Evolutionary conservation across 2,797 vertebrate species (phyloP), one percentile per base, ranked within the genome.

Genomic region (Alcedo atthis): DNA sequence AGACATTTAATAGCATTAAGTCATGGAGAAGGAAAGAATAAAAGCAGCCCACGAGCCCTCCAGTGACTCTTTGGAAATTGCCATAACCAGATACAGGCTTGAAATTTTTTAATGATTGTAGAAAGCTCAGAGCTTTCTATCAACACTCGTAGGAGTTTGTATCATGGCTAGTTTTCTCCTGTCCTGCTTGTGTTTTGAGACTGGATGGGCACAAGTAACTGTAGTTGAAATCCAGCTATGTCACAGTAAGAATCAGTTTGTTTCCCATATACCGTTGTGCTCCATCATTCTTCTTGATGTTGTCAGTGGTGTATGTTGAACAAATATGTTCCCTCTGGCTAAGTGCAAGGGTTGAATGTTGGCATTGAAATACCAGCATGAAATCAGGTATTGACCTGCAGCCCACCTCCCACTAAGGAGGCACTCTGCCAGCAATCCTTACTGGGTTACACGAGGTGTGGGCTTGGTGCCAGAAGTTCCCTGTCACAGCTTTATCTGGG

Each of bases 301-400:
- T 66, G 32, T 42, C 1, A 1, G 24, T 59, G n/a, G 30, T 49
- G 28, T n/a, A 43, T 30, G 43, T 35, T 48, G 22, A 92, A 85
- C 18, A 69, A 77, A 61, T 54, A 40, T 0, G 0, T 67, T 42
- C 73, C 81, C 54, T 46, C 68, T 93, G 76, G 83, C 89, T 92
- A 14, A 17, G 1, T 48, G 62, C 58, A 66, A 58, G 24, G 73
- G 24, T 46, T 86, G 53, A 80, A 4, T 28, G n/a, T 18, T 95
- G 81, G 89, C 90, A 70, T 0, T 68, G 46, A 42, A 59, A 62
- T 85, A 68, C 49, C 58, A 90, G 90, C 71, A 74, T 93, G 92
- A 94, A 95, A 94, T 92, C 78, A 85, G 70, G 68, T 94, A 81
- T 40, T 93, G 90, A 94, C 81, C 86, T 90, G 81, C 6, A 90